Evolutionary conservation across 1,140 invertebrate genomes (phyloP), one percentile per base, ranked within the genome.

Genomic region (Hetaerina americana): DNA sequence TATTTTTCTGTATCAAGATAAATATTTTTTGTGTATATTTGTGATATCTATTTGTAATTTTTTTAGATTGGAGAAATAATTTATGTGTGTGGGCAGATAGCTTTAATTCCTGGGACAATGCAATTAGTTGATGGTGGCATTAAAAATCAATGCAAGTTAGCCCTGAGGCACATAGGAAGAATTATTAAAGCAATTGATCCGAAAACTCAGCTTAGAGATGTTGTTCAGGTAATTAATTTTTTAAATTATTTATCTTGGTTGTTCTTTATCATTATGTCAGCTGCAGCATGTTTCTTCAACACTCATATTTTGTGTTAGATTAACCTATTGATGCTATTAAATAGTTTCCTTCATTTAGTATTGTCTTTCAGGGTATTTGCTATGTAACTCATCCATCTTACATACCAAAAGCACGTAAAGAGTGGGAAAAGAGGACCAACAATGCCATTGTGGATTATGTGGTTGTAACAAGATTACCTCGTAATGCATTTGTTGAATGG

Each of bases 31-130:
- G n/a, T n/a, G n/a, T n/a, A n/a, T n/a, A n/a, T n/a, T n/a, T n/a
- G n/a, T n/a, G n/a, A n/a, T n/a, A n/a, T n/a, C n/a, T n/a, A n/a
- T n/a, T n/a, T n/a, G n/a, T n/a, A n/a, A n/a, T n/a, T n/a, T n/a
- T 74, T 78, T 8, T 75, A 92, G 90, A 83, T 93, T 49, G 90
- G 88, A 70, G 89, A 93, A 76, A 88, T 93, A 74, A 90, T 95
- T 31, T 89, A 90, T 79, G 87, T 96, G 25, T 92, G 94, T 75
- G 95, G 95, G 15, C 95, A 97, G 84, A 96, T 97, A 76, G 92
- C 91, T 15, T 80, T 97, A 73, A 87, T 95, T 74, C 94, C 94
- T 75, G 93, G 92, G 71, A 92, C 87, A 75, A 90, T 96, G 89
- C 82, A 84, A 77, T 83, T 93, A 74, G 81, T 90, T 68, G 81